Evolutionary conservation across 1,140 invertebrate species (phyloP), one percentile per base, ranked within the genome.

Genomic region (Latrodectus geometricus): DNA sequence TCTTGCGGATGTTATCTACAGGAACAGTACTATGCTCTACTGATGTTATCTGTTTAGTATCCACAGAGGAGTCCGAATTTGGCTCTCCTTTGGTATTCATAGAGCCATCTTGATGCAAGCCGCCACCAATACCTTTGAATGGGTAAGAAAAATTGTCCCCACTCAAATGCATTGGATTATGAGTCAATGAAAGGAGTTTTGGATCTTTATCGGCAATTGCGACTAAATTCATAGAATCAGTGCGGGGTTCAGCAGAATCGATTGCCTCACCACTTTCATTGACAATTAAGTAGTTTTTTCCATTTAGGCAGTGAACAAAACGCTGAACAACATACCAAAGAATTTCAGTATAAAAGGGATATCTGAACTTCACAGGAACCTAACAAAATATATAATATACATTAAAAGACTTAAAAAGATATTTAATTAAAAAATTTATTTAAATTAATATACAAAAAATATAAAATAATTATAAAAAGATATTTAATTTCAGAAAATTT

Each of bases 281-380:
- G 48, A 70, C 76, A 9, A 87, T 68, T 12, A 88, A 91, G 91
- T 97, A 96, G 54, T 94, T 95, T 86, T 95, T 94, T 0, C 97
- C 97, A 50, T 97, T 92, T 17, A 99, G 91, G 73, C 96, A 96
- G 89, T 95, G 94, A 7, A 99, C 96, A 91, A 99, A 99, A 56
- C 96, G 93, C 89, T 97, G 97, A 61, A 99, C 91, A 4, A 99
- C 97, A 91, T 99, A 99, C 98, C 98, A 99, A 35, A 98, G 92
- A 94, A 99, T 98, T 92, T 99, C 97, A 8, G 96, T 97, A 91
- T 98, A 99, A 91, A 98, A 99, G 17, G 98, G 98, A 91, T 99
- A 99, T 0, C 97, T 94, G 92, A 98, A 99, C 92, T 99, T 99
- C 89, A 97, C 95, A 4, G 97, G 97, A 52, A 99, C 96, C 95